Evolutionary conservation across 2,797 vertebrate genomes (phyloP).

Genomic region (Enteromius thamalakanensis): DNA sequence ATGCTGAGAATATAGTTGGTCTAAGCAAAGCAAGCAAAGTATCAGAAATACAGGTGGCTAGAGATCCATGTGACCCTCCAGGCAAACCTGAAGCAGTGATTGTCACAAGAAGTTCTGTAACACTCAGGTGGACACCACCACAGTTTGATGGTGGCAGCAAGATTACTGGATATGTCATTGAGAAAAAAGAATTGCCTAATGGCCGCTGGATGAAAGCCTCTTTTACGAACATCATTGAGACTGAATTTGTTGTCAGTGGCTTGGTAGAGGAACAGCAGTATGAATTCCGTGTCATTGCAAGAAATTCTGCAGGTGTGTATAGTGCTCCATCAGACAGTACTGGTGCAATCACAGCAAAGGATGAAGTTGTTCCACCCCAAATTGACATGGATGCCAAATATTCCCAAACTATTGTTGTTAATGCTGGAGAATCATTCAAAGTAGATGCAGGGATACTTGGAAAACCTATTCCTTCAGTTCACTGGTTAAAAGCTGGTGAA

Average conservation of each 20-base stretch:
- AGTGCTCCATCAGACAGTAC: slow-evolving; percentile 96
- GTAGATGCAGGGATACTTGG: slow-evolving; percentile 88
- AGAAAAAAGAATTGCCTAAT: slow-evolving; percentile 89
- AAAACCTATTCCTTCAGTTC: slow-evolving; percentile 90
- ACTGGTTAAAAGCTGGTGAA: slow-evolving; percentile 88
- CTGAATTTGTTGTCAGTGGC: slow-evolving; percentile 91
- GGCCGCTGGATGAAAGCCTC: slow-evolving; percentile 99
- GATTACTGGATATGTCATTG: slow-evolving; percentile 95
- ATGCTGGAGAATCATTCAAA: slow-evolving; percentile 92
- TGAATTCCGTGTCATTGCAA: slow-evolving; percentile 96
- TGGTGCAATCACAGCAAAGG: slow-evolving; percentile 92
- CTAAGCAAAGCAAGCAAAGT: slow-evolving; percentile 90
- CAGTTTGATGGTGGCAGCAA: slow-evolving; percentile 93
- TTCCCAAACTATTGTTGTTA: slow-evolving; percentile 86
- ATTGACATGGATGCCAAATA: slow-evolving; percentile 94
- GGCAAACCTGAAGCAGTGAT: slow-evolving; percentile 94
- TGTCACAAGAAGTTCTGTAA: slow-evolving; percentile 91
- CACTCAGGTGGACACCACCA: slow-evolving; percentile 94
- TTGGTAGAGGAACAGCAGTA: slow-evolving; percentile 92
- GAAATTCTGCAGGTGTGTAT: slow-evolving; percentile 90
- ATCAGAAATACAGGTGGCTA: slow-evolving; percentile 91
- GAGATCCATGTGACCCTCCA: slow-evolving; percentile 95
- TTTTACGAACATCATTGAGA: slow-evolving; percentile 93
- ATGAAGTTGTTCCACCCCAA: slow-evolving; percentile 94
- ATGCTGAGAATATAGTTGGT: slow-evolving; percentile 96